phyloP scores from a whole-genome alignment of 2,888 invertebrate species.

The Apamea epomidion region DNA sequence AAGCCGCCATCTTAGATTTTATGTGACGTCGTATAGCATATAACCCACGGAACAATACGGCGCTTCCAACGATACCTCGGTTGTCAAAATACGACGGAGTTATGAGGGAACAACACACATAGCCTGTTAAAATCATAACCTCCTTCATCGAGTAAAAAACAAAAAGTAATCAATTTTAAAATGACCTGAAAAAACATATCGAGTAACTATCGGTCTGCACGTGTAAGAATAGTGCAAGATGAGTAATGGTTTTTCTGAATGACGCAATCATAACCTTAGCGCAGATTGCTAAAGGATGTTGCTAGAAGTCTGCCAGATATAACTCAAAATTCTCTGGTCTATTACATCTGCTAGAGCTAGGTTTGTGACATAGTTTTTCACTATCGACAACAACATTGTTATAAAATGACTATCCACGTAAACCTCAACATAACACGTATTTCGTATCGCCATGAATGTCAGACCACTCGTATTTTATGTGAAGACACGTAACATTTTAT shows the following conservation, averaged over 20 bases:
- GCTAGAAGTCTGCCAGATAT: not conserved
- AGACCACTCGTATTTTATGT: conserved; percentile 1
- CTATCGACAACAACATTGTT: conserved; percentile 11
- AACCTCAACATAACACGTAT: conserved; percentile 28
- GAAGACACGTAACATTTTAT: conserved; percentile 36
- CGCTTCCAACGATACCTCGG: not conserved
- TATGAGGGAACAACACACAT: not conserved
- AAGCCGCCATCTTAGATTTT: not conserved
- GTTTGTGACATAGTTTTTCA: not conserved
- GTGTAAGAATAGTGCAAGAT: conserved; percentile 9
- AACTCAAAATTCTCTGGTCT: not conserved
- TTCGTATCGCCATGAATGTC: not conserved
- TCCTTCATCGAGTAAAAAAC: conserved; percentile 7
- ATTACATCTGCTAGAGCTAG: not conserved
- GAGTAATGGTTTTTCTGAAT: not conserved
- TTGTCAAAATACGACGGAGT: not conserved
- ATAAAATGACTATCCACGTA: not conserved
- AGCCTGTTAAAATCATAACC: not conserved
- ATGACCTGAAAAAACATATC: conserved; percentile 51
- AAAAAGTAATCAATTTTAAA: conserved; percentile 35
- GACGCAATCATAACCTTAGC: not conserved
- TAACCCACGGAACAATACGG: not conserved
- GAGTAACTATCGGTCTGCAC: conserved; percentile 30
- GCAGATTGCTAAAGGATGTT: not conserved
- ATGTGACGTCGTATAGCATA: not conserved